Base-by-base conservation (phyloP, 2,113 vertebrate genomes). In the Chionomys nivalis region DNA sequence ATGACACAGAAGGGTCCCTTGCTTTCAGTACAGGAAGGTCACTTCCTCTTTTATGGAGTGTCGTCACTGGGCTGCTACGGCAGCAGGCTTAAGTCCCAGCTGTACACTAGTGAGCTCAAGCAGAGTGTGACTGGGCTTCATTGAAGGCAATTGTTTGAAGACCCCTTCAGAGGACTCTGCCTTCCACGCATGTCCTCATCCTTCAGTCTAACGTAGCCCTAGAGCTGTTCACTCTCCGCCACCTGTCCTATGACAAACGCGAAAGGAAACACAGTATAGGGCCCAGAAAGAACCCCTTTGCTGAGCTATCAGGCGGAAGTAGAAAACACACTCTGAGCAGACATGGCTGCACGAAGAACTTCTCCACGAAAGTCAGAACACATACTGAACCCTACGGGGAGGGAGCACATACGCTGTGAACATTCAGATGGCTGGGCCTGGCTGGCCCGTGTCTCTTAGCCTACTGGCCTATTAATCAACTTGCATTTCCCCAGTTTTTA, bases 401-500 rank as follows among this genome's bases (percentile, higher is more conserved):
- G 82, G 55, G 21, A 73, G 49, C 39, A 47, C 87, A 94, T 44
- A 83, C 4, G 73, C 58, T 79, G 28, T 26, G 68, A 91, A 16
- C 72, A 42, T 89, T 89, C 77, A 55, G 90, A 89, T 82, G 96
- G 66, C 47, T 70, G 28, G 82, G 52, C 73, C 52, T 0, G 83
- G 92, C 86, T 87, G 61, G 66, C 63, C 92, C 26, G 93, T 94
- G 65, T 33, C 77, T 96, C 95, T 94, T 97, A 88, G 75, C 95
- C 97, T 97, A 96, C 33, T 97, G 3, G 92, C 93, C 66, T 23
- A 96, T 94, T 97, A 98, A 97, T 97, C 97, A 78, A 83, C 82
- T 76, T 86, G 68, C 94, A 94, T 89, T 96, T 97, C 94, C 83
- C 92, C 44, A 91, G 97, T 97, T 97, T 98, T 97, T 97, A 98